These are phyloP conservation scores for Xyrichtys novacula DNA, from an alignment of 2,797 vertebrate species.

Conservation along the genomic window DNA sequence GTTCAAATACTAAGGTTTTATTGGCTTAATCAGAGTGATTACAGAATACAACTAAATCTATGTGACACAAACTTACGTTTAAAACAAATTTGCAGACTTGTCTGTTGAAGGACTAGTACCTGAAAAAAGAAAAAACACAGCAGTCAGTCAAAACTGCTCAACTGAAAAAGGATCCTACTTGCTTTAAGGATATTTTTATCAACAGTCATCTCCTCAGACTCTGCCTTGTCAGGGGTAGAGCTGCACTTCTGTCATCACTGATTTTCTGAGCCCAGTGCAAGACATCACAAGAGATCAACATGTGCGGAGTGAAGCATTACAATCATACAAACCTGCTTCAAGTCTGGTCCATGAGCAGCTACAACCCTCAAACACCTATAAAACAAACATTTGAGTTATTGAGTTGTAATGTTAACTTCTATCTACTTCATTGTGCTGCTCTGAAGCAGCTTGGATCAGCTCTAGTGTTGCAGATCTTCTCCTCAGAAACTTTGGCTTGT, in stretches of 20 bases:
- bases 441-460: neutral
- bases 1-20: too few species aligned
- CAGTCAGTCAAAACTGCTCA: too few species aligned
- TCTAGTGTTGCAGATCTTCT: conserved; percentile 27
- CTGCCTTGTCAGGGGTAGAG: conserved; percentile 73
- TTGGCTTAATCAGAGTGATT: too few species aligned
- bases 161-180: too few species aligned
- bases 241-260: conserved; percentile 64
- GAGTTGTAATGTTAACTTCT: accelerated
- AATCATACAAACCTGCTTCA: conserved; percentile 31
- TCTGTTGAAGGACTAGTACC: conserved; percentile 12
- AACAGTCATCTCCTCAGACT: conserved; percentile 63
- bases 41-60: too few species aligned
- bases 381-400: neutral
- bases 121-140: conserved; percentile 9
- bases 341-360: accelerated
- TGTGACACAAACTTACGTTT: too few species aligned
- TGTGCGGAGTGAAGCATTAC: accelerated
- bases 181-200: too few species aligned
- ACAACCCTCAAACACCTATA: neutral
- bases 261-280: conserved; percentile 79
- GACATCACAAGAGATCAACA: neutral
- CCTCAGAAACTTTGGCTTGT: conserved; percentile 82
- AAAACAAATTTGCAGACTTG: too few species aligned
- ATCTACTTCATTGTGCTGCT: neutral